Conservation (phyloP, 2,888 invertebrate species). For the Emmelina monodactyla region DNA sequence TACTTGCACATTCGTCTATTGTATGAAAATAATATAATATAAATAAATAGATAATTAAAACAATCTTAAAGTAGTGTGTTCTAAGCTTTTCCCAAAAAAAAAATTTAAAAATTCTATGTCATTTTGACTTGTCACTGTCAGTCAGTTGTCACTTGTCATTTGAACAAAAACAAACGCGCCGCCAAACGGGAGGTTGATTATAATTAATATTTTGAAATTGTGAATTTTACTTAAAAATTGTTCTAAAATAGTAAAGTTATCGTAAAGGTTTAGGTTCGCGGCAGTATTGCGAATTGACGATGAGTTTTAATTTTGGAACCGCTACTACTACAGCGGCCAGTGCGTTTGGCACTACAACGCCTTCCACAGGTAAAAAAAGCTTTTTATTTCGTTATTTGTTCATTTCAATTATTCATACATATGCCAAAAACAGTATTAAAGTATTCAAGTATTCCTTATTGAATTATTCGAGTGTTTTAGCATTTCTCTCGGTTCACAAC, state of each 20-base stretch:
- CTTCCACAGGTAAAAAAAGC: constrained; percentile 28
- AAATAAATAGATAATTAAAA: background rate
- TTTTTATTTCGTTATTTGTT: constrained; percentile 1
- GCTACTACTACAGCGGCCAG: constrained; percentile 34
- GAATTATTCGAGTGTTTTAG: background rate
- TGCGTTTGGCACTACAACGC: constrained; percentile 40
- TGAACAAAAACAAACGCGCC: too few species aligned
- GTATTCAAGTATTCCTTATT: too few species aligned
- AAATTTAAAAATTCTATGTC: background rate
- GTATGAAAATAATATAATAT: too few species aligned
- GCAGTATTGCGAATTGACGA: too few species aligned
- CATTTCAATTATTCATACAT: constrained; percentile 5
- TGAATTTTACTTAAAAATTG: too few species aligned
- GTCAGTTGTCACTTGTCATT: too few species aligned
- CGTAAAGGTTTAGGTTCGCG: too few species aligned
- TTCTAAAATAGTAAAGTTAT: too few species aligned
- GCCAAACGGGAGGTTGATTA: too few species aligned
- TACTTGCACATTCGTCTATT: too few species aligned
- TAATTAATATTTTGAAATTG: too few species aligned
- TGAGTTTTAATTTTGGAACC: constrained; percentile 42
- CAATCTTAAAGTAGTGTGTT: background rate
- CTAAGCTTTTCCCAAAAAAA: background rate
- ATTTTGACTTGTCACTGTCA: constrained; percentile 5
- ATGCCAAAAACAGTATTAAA: too few species aligned
- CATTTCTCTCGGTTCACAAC: background rate